Evolutionary conservation across 2,797 vertebrate genomes (phyloP), one percentile per base, ranked within the genome.

Genomic region (Poeciliopsis presidionis): DNA sequence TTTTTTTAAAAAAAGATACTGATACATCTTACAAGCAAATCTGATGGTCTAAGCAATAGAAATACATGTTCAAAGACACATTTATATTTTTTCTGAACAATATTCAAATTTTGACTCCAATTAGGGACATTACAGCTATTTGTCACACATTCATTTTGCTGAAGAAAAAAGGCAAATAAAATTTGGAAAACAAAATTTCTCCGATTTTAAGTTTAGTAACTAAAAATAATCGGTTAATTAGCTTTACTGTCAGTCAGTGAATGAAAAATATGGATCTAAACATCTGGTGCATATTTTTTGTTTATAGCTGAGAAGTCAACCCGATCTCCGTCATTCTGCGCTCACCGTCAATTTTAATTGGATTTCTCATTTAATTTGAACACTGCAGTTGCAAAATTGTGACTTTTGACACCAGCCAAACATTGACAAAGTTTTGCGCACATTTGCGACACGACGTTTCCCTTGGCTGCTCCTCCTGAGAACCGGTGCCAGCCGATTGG

Each of bases 401-500:
- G 49, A 2, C 20, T 51, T 51, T 51, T 22, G 20, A 51, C 49
- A 51, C 49, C 7, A 7, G 49, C 49, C 49, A 25, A 9, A 9
- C 49, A 51, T 22, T 51, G 47, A 7, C 47, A 51, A 51, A 7
- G 7, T 22, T 51, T 22, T 51, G 49, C 2, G 49, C 20, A 51
- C 49, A 14, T 51, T 22, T 51, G 49, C 22, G 75, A 89, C 75
- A 65, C 80, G 75, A 78, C 55, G 16, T 86, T 84, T 82, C 80
- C 84, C 86, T 91, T 78, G 77, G 88, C 65, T 78, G 72, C 30
- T 88, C 71, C 71, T 88, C 80, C 79, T 87, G 75, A 79, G 76
- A 79, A 81, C 86, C 78, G 67, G 84, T 39, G 41, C 70, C 78
- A 86, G 87, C 77, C 81, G 80, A 90, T 78, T 80, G 85, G 79